Conservation (phyloP, 2,797 vertebrate species). For the Tympanoctomys barrerae region DNA sequence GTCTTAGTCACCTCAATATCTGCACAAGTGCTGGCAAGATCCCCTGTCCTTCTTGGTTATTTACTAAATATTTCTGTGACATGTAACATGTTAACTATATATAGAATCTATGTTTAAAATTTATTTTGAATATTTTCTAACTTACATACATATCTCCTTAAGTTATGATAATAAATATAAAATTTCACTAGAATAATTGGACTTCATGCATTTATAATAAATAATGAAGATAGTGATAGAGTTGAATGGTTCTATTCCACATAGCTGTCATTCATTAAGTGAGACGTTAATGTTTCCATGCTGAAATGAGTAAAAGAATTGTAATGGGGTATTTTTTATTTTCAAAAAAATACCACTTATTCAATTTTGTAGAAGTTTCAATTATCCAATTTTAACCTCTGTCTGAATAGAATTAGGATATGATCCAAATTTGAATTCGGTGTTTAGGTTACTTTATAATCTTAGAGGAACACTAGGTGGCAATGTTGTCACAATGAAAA, state of each 20-base stretch:
- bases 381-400: not conserved
- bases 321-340: not conserved
- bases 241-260: not conserved
- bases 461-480: constrained; percentile 87
- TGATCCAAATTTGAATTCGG: accelerated
- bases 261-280: not conserved
- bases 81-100: constrained; percentile 16
- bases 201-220: constrained; percentile 22
- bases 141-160: not conserved
- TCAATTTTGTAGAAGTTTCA: not conserved
- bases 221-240: not conserved
- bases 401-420: not conserved
- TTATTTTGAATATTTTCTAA: constrained; percentile 45
- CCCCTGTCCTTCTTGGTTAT: not conserved
- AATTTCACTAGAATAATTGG: not conserved
- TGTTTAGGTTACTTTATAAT: constrained; percentile 53
- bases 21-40: not conserved
- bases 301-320: not conserved
- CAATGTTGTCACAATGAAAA: constrained; percentile 88
- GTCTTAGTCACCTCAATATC: not conserved
- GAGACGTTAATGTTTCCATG: not conserved
- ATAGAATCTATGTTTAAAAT: constrained; percentile 6
- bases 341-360: not conserved
- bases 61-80: constrained; percentile 34
- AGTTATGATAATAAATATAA: not conserved